A percentile compares a stretch with the other conserved stretches of the same genome.
Conservation (phyloP, 2,797 vertebrate genomes). For the Gallinago stenura region DNA sequence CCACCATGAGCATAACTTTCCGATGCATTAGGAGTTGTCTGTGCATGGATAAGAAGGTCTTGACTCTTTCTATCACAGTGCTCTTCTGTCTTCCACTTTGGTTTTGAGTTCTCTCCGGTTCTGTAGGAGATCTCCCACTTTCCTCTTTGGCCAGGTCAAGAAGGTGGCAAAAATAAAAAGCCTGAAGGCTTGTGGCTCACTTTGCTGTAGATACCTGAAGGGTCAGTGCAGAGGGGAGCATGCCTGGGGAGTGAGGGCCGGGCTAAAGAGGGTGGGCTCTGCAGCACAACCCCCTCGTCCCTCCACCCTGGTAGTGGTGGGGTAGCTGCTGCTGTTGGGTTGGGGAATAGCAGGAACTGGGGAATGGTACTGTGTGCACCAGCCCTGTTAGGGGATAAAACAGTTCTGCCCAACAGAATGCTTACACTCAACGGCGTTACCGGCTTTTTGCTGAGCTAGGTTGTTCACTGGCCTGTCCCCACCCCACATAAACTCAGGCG, state of each 20-base stretch:
- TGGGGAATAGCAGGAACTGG: neutral
- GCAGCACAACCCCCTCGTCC: fast-evolving
- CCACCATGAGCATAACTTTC: neutral
- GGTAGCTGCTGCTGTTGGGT: neutral
- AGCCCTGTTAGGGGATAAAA: neutral
- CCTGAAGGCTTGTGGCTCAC: neutral
- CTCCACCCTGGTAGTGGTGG: neutral
- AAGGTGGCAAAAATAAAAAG: neutral
- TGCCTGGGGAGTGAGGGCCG: neutral
- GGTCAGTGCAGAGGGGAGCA: neutral
- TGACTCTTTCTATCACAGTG: neutral
- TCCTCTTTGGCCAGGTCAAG: neutral
- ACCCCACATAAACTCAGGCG: fast-evolving
- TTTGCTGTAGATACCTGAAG: neutral
- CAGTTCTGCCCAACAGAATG: neutral
- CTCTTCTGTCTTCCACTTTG: neutral
- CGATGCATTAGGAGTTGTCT: neutral
- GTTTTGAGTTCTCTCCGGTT: neutral
- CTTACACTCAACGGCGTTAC: neutral
- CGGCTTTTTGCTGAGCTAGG: neutral
- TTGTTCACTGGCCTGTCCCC: fast-evolving
- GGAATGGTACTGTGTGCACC: neutral
- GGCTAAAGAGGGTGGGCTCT: neutral
- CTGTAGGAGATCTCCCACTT: neutral
- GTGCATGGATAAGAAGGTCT: neutral